Percentiles rank a stretch among this genome's conserved stretches.
Conservation (phyloP, 2,113 vertebrate species). For the Elanus axillaris region DNA sequence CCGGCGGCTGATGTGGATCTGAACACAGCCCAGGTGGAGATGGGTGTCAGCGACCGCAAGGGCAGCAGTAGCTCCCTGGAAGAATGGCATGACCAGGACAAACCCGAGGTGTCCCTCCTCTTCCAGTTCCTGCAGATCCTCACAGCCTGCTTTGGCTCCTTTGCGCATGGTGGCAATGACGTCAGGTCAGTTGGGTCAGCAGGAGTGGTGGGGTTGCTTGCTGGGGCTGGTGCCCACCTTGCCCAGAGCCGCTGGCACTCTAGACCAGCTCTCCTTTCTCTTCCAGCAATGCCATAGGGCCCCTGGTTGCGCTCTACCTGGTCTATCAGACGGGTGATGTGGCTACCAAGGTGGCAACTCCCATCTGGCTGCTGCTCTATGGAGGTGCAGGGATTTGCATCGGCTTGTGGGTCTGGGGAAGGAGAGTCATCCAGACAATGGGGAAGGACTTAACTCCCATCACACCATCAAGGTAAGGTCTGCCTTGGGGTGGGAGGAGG, state of each 20-base stretch:
- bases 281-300: slow-evolving; percentile 94
- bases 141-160: slow-evolving; percentile 95
- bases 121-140: slow-evolving; percentile 97
- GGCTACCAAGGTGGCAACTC: slow-evolving; percentile 76
- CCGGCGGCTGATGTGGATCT: slow-evolving; percentile 65
- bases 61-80: slow-evolving; percentile 67
- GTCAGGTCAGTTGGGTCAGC: slow-evolving; percentile 80
- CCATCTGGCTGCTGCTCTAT: slow-evolving; percentile 91
- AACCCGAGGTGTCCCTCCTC: slow-evolving; percentile 85
- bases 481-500: background rate
- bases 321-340: slow-evolving; percentile 81
- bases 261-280: background rate
- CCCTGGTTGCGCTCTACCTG: slow-evolving; percentile 89
- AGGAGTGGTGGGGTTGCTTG: background rate
- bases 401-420: slow-evolving; percentile 96
- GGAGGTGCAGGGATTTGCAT: slow-evolving; percentile 89
- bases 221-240: background rate
- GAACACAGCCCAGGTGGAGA: slow-evolving; percentile 57
- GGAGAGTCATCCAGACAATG: slow-evolving; percentile 96
- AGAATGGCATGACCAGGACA: slow-evolving; percentile 88
- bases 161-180: slow-evolving; percentile 95
- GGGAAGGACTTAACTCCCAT: slow-evolving; percentile 96
- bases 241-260: background rate
- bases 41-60: slow-evolving; percentile 56
- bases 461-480: slow-evolving; percentile 89